Evolutionary conservation across 2,888 invertebrate genomes (phyloP).

Genomic region (Agriopis marginaria): DNA sequence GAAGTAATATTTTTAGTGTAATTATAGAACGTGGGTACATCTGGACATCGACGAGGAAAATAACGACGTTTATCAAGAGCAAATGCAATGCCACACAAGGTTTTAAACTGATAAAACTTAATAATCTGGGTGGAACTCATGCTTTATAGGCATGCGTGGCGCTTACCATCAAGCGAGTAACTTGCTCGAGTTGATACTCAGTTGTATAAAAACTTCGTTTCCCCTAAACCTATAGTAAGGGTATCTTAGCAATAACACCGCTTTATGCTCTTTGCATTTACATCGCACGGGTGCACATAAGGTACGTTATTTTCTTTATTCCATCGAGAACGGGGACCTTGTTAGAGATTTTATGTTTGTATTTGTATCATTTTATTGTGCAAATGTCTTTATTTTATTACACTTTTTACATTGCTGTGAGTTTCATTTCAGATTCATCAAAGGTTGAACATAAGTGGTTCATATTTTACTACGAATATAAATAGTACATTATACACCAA

Average conservation of each 20-base stretch:
- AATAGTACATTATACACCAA: background rate
- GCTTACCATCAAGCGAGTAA: too few relatives aligned
- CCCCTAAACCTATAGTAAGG: conserved; percentile 51
- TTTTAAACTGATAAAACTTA: too few relatives aligned
- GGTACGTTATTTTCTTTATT: conserved; percentile 41
- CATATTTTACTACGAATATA: background rate
- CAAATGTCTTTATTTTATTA: conserved; percentile 35
- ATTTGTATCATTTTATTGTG: conserved; percentile 40
- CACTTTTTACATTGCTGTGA: conserved; percentile 17
- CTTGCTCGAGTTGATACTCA: too few relatives aligned
- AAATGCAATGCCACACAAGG: too few relatives aligned
- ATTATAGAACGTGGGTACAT: too few relatives aligned
- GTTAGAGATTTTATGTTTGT: conserved; percentile 42
- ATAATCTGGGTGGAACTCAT: too few relatives aligned
- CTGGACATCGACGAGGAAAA: too few relatives aligned
- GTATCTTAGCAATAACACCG: conserved; percentile 53
- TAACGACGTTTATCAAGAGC: too few relatives aligned
- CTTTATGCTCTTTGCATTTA: conserved; percentile 56
- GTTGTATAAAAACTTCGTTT: background rate
- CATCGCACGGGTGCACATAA: conserved; percentile 45
- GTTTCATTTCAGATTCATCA: conserved; percentile 15
- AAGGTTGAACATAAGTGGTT: conserved; percentile 1
- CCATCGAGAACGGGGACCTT: conserved; percentile 38
- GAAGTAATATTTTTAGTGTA: too few relatives aligned
- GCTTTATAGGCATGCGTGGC: too few relatives aligned